Percentiles rank a stretch among this genome's conserved stretches.
Conservation (phyloP, 1,140 invertebrate species). For the Bemisia tabaci region DNA sequence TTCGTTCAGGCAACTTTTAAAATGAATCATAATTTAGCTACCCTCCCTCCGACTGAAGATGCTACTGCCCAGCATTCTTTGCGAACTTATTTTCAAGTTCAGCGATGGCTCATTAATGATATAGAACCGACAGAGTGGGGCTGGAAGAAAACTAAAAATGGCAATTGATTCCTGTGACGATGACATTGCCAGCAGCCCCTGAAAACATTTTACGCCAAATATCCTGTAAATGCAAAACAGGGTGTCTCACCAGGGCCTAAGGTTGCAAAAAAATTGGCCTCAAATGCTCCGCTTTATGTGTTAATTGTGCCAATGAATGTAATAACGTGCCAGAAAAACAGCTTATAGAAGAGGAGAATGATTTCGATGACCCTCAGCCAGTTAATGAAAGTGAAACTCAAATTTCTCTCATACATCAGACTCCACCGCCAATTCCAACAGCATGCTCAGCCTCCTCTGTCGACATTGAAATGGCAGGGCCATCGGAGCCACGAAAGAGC, state of each 20-base stretch:
- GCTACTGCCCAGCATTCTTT: conserved; percentile 8
- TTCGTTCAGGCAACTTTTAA: conserved; percentile 3
- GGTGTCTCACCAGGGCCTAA: not conserved
- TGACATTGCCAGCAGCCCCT: conserved; percentile 2
- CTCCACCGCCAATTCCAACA: no score
- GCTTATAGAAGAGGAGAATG: no score
- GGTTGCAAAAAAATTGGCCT: conserved; percentile 3
- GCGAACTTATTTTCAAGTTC: conserved; percentile 7
- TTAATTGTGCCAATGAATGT: no score
- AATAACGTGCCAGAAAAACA: no score
- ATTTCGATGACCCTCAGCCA: no score
- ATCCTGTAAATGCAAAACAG: not conserved
- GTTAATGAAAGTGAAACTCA: no score
- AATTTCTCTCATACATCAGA: no score
- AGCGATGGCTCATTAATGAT: conserved; percentile 1
- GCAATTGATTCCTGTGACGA: not conserved
- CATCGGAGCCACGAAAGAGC: no score
- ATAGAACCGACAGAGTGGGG: conserved; percentile 3
- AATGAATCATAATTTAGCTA: conserved; percentile 9
- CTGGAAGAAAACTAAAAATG: conserved; percentile 2
- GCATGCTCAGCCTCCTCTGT: no score
- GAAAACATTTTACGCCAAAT: not conserved
- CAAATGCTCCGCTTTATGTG: no score
- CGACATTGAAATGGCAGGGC: no score
- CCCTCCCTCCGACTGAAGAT: not conserved